A percentile compares a stretch with the other conserved stretches of the same genome.
Conservation (phyloP, 2,797 vertebrate genomes). For the Neosilurus mollespiculum region DNA sequence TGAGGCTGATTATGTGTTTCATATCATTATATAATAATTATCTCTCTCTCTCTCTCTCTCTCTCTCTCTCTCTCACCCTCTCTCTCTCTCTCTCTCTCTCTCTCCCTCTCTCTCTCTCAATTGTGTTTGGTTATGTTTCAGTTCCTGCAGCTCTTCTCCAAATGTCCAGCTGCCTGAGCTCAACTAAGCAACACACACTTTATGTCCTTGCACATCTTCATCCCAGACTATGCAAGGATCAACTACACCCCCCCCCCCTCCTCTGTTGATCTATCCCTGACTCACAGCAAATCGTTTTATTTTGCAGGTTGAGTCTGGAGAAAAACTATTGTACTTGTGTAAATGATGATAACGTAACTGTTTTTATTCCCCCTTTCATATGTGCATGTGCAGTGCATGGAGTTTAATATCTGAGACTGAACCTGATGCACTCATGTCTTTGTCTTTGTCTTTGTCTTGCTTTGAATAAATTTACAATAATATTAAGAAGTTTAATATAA, state of each 20-base stretch:
- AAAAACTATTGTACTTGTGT: background rate
- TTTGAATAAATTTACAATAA: background rate
- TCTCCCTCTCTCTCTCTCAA: slow-evolving; percentile 61
- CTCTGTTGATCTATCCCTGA: slow-evolving; percentile 44
- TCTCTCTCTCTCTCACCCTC: slow-evolving; percentile 5
- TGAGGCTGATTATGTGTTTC: slow-evolving; percentile 50
- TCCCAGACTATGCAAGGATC: slow-evolving; percentile 17
- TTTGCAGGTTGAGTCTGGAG: slow-evolving; percentile 45
- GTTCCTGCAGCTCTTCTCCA: slow-evolving; percentile 69
- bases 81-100: slow-evolving; percentile 48
- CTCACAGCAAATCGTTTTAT: slow-evolving; percentile 24
- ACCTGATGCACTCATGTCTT: slow-evolving; percentile 26
- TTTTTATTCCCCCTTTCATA: background rate
- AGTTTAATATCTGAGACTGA: slow-evolving; percentile 15
- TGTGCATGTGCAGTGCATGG: slow-evolving; percentile 6
- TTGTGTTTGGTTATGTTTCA: slow-evolving; percentile 69
- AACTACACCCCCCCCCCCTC: slow-evolving; percentile 1
- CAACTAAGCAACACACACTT: slow-evolving; percentile 62
- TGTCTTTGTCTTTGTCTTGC: slow-evolving; percentile 14
- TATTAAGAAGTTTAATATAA: background rate
- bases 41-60: slow-evolving; percentile 4
- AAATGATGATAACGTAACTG: slow-evolving; percentile 8
- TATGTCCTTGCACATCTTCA: slow-evolving; percentile 36
- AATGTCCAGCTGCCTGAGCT: slow-evolving; percentile 69
- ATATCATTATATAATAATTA: slow-evolving; percentile 51